Percentiles rank a stretch among this genome's conserved stretches.
Evolutionary conservation across 2,113 vertebrate species (phyloP).

Genomic region (Ictalurus punctatus): DNA sequence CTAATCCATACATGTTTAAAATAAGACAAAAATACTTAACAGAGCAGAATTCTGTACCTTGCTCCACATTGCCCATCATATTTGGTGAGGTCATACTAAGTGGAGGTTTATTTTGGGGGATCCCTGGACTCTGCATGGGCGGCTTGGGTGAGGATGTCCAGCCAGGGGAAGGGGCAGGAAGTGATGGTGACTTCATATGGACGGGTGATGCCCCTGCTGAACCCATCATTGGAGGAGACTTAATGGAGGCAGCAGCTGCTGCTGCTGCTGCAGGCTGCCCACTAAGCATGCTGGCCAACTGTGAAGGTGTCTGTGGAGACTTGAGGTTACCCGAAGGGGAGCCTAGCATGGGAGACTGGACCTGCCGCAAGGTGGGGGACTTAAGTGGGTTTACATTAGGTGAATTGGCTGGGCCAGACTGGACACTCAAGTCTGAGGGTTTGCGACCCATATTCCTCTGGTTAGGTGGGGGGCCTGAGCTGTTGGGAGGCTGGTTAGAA

Average conservation of each 20-base stretch:
- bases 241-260: conserved; percentile 88
- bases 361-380: conserved; percentile 95
- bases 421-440: conserved; percentile 88
- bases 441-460: conserved; percentile 84
- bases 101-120: conserved; percentile 89
- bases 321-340: conserved; percentile 97
- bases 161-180: conserved; percentile 94
- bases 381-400: conserved; percentile 95
- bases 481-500: conserved; percentile 80
- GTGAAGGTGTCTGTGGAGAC: conserved; percentile 96
- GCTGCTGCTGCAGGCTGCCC: conserved; percentile 83
- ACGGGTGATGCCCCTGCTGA: conserved; percentile 98
- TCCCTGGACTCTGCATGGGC: conserved; percentile 95
- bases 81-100: conserved; percentile 95
- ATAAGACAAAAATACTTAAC: background rate
- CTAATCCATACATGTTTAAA: background rate
- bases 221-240: conserved; percentile 95
- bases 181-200: conserved; percentile 98
- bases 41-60: conserved; percentile 75
- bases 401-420: conserved; percentile 89
- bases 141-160: conserved; percentile 98
- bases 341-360: conserved; percentile 97
- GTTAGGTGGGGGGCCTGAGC: conserved; percentile 73
- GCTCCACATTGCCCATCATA: conserved; percentile 91
- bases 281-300: conserved; percentile 93